A percentile compares a stretch with the other conserved stretches of the same genome.
Conservation (phyloP, 2,113 vertebrate genomes). For the Marcusenius ussheri region DNA sequence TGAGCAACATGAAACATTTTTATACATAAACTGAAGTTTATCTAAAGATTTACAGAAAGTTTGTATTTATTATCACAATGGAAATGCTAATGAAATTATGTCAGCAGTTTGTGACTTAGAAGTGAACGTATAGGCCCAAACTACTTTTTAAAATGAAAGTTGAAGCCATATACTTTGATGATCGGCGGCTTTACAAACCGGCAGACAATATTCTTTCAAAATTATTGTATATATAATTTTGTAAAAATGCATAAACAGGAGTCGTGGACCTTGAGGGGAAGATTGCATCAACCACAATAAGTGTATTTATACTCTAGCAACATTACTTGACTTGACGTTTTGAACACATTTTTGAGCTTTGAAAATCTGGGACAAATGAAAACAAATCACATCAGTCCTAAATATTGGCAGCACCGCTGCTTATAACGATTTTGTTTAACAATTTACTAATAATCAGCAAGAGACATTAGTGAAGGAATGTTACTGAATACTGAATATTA, state of each 20-base stretch:
- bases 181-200: not conserved
- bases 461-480: not conserved
- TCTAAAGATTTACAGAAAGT: not conserved
- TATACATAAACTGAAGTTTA: not conserved
- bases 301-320: not conserved
- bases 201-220: not conserved
- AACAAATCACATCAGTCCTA: not conserved
- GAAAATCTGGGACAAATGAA: not conserved
- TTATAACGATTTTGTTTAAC: not conserved
- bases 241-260: not conserved
- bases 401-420: not conserved
- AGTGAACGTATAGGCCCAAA: not conserved
- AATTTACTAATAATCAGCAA: not conserved
- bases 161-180: not conserved
- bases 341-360: not conserved
- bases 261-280: not conserved
- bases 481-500: not conserved
- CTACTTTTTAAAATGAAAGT: not conserved
- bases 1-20: not conserved
- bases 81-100: not conserved
- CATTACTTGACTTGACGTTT: not conserved
- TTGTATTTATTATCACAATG: not conserved
- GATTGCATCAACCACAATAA: not conserved
- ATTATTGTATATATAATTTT: not conserved
- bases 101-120: not conserved